These are phyloP conservation scores for Diabrotica undecimpunctata DNA, from an alignment of 1,140 invertebrate genomes.

Conservation along the genomic window DNA sequence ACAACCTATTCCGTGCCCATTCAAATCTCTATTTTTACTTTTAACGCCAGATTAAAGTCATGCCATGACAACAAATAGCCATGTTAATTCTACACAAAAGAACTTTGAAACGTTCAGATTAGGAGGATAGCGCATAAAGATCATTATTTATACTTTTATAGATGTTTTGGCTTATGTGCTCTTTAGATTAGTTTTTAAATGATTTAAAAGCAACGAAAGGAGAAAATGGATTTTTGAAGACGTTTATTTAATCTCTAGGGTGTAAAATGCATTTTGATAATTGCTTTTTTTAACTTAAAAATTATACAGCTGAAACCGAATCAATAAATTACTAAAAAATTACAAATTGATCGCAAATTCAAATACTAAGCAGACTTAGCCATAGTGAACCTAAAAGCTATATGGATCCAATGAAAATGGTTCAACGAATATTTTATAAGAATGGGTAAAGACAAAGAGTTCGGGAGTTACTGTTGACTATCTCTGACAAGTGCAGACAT, in stretches of 20 bases:
- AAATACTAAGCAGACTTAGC: no score
- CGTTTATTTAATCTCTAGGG: no score
- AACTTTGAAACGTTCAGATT: background rate
- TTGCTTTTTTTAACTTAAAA: background rate
- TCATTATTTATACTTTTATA: background rate
- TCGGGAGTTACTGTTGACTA: no score
- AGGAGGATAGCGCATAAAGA: background rate
- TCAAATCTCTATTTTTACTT: background rate
- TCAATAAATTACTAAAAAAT: background rate
- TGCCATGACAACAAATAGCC: background rate
- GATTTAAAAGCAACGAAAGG: background rate
- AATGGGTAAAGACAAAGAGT: no score
- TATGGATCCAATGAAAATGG: no score
- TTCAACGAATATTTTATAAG: no score
- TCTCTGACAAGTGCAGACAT: no score
- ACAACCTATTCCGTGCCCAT: background rate
- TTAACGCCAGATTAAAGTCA: background rate
- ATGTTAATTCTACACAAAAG: background rate
- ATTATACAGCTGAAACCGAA: background rate
- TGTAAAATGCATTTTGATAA: no score
- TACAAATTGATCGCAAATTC: no score
- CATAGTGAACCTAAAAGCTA: no score
- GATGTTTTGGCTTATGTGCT: background rate
- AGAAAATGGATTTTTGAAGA: no score
- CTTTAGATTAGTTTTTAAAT: background rate